phyloP scores from a whole-genome alignment of 1,140 invertebrate genomes.

The Nasonia vitripennis region DNA sequence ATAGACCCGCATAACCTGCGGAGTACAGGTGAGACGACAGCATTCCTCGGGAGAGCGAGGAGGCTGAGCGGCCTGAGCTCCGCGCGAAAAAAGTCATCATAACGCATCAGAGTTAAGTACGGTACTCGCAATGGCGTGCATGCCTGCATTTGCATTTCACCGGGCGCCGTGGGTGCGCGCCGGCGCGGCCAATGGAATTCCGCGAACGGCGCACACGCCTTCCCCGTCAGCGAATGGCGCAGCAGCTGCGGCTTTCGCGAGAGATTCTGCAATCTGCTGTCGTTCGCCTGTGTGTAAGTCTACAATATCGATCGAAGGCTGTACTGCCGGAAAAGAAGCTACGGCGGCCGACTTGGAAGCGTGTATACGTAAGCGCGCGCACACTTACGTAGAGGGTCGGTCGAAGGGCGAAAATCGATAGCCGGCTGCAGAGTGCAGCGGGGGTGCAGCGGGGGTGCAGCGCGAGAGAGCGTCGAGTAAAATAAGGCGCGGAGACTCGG shows the following conservation, averaged over 20 bases:
- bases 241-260: not conserved
- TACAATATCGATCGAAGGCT: slow-evolving; percentile 16
- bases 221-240: slow-evolving; percentile 1
- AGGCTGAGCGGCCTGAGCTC: no score
- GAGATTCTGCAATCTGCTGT: not conserved
- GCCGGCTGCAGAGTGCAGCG: not conserved
- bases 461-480: not conserved
- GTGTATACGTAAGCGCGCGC: not conserved
- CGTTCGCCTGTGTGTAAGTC: not conserved
- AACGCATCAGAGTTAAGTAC: not conserved
- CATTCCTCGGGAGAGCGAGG: no score
- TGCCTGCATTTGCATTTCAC: not conserved
- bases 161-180: not conserved
- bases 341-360: not conserved
- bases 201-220: slow-evolving; percentile 1
- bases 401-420: slow-evolving; percentile 45
- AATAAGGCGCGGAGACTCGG: no score
- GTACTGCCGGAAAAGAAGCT: not conserved
- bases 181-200: not conserved
- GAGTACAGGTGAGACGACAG: no score
- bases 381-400: no score
- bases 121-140: not conserved
- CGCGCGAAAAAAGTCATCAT: no score
- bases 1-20: no score
- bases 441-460: not conserved